Evolutionary conservation across 2,888 invertebrate genomes (phyloP).

Genomic region (Caenorhabditis sp.): DNA sequence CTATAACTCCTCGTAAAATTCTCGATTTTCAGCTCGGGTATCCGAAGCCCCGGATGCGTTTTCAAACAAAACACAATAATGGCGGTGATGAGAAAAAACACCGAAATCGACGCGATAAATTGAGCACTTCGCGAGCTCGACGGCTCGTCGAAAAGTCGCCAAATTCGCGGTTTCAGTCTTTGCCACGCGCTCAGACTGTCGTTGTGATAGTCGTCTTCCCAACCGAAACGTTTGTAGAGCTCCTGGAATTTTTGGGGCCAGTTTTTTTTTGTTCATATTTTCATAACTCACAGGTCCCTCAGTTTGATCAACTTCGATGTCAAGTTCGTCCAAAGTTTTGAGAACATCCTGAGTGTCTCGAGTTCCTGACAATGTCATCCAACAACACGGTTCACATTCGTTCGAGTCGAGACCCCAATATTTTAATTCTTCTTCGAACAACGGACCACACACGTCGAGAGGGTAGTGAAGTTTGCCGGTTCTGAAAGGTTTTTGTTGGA

Average conservation of each 20-base stretch:
- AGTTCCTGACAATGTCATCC: slow-evolving; percentile 79
- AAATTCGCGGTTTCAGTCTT: slow-evolving; percentile 93
- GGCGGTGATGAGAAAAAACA: slow-evolving; percentile 94
- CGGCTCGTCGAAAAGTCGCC: slow-evolving; percentile 98
- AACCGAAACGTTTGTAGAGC: slow-evolving; percentile 85
- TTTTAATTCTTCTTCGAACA: slow-evolving; percentile 95
- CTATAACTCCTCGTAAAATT: slow-evolving; percentile 31
- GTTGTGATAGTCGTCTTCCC: slow-evolving; percentile 91
- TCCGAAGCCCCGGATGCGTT: slow-evolving; percentile 93
- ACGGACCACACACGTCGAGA: slow-evolving; percentile 96
- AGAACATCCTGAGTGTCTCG: slow-evolving; percentile 79
- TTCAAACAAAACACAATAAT: slow-evolving; percentile 95
- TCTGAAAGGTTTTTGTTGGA: slow-evolving; percentile 22
- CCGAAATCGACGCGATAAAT: slow-evolving; percentile 91
- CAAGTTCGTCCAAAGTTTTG: slow-evolving; percentile 67
- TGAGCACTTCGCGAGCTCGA: slow-evolving; percentile 95
- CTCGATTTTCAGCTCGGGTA: slow-evolving; percentile 50
- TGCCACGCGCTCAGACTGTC: slow-evolving; percentile 84
- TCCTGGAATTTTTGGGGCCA: too few species aligned
- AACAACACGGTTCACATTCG: slow-evolving; percentile 91
- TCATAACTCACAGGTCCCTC: slow-evolving; percentile 48
- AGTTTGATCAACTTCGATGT: slow-evolving; percentile 63
- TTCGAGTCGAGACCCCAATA: slow-evolving; percentile 96
- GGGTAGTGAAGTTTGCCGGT: slow-evolving; percentile 95
- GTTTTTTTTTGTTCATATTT: slow-evolving; percentile 1